A percentile compares a stretch with the other conserved stretches of the same genome.
phyloP scores from a whole-genome alignment of 1,140 invertebrate species.

The Ostrea denselamellosa region DNA sequence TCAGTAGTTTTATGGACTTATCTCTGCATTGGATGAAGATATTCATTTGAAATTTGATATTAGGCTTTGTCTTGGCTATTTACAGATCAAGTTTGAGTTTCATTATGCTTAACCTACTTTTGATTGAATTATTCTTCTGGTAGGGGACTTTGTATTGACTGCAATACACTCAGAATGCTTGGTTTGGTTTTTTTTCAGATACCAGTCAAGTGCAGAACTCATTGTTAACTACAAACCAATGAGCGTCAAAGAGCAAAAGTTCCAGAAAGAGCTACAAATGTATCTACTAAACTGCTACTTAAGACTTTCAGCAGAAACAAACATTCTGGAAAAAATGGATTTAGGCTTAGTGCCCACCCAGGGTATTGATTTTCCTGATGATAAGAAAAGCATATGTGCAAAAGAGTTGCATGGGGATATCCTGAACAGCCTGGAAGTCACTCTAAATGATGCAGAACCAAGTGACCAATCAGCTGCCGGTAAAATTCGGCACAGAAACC shows the following conservation, averaged over 20 bases:
- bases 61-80: no score
- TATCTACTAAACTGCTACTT: slow-evolving; percentile 64
- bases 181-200: slow-evolving; percentile 46
- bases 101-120: no score
- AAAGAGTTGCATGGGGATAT: slow-evolving; percentile 53
- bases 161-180: no score
- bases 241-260: slow-evolving; percentile 55
- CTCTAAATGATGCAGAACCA: slow-evolving; percentile 43
- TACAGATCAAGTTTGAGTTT: no score
- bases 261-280: slow-evolving; percentile 61
- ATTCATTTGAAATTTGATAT: no score
- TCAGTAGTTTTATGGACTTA: no score
- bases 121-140: no score
- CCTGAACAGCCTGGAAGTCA: slow-evolving; percentile 45
- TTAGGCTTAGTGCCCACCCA: slow-evolving; percentile 27
- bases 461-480: slow-evolving; percentile 17
- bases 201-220: slow-evolving; percentile 67
- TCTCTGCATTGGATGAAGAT: no score
- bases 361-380: background rate
- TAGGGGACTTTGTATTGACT: no score
- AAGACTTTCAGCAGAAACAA: slow-evolving; percentile 51
- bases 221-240: slow-evolving; percentile 56
- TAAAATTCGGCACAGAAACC: slow-evolving; percentile 32
- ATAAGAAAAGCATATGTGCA: slow-evolving; percentile 37
- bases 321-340: slow-evolving; percentile 51